phyloP scores from a whole-genome alignment of 2,113 vertebrate species.

The Sylvilagus bachmani region DNA sequence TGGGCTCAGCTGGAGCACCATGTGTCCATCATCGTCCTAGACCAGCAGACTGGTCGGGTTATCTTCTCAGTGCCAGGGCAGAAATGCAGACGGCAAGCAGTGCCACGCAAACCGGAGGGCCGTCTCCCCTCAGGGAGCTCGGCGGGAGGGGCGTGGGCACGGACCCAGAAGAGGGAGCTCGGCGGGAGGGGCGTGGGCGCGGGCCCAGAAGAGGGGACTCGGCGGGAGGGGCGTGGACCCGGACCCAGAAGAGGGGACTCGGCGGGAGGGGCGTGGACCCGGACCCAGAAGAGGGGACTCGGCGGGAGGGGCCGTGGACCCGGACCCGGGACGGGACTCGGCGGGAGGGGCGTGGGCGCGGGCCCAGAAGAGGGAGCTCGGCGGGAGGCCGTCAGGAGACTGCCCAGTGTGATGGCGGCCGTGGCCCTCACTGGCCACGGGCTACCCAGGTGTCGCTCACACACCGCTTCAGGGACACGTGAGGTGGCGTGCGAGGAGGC shows the following conservation, averaged over 20 bases:
- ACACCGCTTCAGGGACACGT: neutral
- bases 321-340: too few species aligned
- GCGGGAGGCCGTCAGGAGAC: neutral
- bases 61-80: neutral
- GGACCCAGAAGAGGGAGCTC: too few species aligned
- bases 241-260: too few species aligned
- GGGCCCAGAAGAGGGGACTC: too few species aligned
- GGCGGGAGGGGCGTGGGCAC: too few species aligned
- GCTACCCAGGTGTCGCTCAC: neutral
- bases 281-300: too few species aligned
- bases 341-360: too few species aligned
- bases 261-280: too few species aligned
- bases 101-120: neutral
- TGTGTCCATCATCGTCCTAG: neutral
- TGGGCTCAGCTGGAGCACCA: neutral
- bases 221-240: too few species aligned
- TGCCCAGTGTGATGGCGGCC: neutral
- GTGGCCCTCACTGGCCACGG: too few species aligned
- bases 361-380: rapidly evolving
- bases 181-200: too few species aligned
- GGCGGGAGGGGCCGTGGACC: too few species aligned
- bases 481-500: neutral
- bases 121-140: neutral
- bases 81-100: neutral
- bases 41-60: neutral